phyloP scores from a whole-genome alignment of 2,797 vertebrate species.

The Cheirogaleus major region DNA sequence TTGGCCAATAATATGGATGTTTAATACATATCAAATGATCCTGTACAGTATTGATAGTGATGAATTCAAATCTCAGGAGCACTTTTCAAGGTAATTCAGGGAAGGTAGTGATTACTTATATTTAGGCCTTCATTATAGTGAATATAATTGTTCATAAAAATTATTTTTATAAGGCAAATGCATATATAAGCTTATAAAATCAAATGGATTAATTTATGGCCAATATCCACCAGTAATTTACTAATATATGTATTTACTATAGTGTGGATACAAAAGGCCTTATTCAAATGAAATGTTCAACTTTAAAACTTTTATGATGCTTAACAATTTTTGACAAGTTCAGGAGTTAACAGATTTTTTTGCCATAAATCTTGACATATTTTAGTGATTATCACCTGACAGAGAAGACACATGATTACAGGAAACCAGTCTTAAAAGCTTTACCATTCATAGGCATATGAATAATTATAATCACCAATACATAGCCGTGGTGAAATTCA shows the following conservation, averaged over 20 bases:
- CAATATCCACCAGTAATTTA: background rate
- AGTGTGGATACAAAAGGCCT: background rate
- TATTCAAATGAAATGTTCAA: background rate
- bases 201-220: background rate
- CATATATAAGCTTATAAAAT: background rate
- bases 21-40: constrained; percentile 18
- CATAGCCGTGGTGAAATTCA: background rate
- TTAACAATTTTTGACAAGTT: background rate
- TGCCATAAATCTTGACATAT: constrained; percentile 19
- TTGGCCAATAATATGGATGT: background rate
- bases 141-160: constrained; percentile 51
- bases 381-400: background rate
- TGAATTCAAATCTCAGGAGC: constrained; percentile 26
- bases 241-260: background rate
- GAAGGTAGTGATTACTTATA: constrained; percentile 36
- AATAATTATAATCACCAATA: background rate
- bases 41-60: background rate
- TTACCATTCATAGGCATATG: background rate
- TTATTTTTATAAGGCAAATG: background rate
- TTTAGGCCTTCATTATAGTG: constrained; percentile 49
- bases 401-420: background rate
- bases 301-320: background rate
- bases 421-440: constrained; percentile 7
- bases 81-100: background rate
- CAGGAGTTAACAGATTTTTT: background rate